Base-by-base conservation (phyloP, 2,797 vertebrate genomes). In the Premnoplex brunnescens region DNA sequence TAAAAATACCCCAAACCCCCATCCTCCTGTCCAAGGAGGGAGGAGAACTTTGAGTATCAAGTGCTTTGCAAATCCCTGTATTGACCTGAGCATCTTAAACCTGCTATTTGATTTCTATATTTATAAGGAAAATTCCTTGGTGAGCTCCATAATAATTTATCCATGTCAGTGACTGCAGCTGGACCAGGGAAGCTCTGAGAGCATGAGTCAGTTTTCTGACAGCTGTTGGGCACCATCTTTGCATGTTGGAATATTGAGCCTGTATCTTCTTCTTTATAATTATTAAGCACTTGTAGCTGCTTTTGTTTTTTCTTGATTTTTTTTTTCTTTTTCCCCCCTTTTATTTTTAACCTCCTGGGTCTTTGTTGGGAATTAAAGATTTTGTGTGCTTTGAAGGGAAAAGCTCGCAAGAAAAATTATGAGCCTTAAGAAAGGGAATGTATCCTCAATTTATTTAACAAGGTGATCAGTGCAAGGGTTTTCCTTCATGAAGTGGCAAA, bases 11-110 rank as follows among this genome's bases (percentile, higher is more conserved):
- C 3, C 14, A 24, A 19, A 2, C 17, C 4, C 7, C 2, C 28
- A 11, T 7, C 6, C 3, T 2, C 2, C 8, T 36, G 22, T 43
- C 1, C 3, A 6, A 20, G 11, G 37, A 43, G 71, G 10, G 21
- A 60, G 43, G 8, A 73, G 13, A 56, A 44, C 8, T 43, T 4
- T 34, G 12, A 5, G 12, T 10, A 7, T 0, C 0, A 13, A 83
- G 14, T 12, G 3, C 5, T 67, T 63, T 34, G 26, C 4, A 88
- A 75, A 44, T 36, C 10, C 11, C 9, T 48, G 1, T 36, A 7
- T 37, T 56, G 34, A 30, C 22, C 19, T 22, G 15, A 28, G 23
- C 19, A 21, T 41, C 39, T 59, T 5, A 10, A 52, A 5, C 1
- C 0, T 26, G 27, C 3, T 67, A 7, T 77, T 48, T 58, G 23